These are phyloP conservation scores for Enteromius thamalakanensis DNA, from an alignment of 2,797 vertebrate genomes.

Conservation along the genomic window DNA sequence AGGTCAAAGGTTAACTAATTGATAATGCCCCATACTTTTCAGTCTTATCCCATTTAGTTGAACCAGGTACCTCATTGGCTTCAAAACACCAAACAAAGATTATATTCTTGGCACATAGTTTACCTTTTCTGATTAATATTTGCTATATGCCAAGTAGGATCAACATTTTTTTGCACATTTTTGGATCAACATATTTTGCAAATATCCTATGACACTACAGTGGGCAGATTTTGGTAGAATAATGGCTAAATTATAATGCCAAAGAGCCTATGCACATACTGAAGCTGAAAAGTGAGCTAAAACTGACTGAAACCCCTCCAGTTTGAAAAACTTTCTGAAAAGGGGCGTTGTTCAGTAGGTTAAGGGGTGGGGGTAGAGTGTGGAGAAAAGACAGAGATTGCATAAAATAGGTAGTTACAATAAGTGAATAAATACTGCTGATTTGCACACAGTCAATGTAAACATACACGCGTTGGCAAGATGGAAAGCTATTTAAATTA, in stretches of 20 bases:
- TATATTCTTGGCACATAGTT: background rate
- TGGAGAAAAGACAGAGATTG: too few species aligned
- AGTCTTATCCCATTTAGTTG: background rate
- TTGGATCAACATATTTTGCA: background rate
- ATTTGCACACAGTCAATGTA: too few species aligned
- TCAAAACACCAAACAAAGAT: background rate
- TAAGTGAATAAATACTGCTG: too few species aligned
- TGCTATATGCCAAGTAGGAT: background rate
- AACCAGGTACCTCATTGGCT: conserved; percentile 15
- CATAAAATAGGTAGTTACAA: too few species aligned
- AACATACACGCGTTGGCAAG: too few species aligned
- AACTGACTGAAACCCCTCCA: too few species aligned
- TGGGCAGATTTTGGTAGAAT: background rate
- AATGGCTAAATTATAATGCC: background rate
- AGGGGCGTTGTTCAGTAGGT: too few species aligned
- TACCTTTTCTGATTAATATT: conserved; percentile 51
- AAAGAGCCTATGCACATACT: background rate
- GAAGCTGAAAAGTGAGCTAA: background rate
- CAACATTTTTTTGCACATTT: too few species aligned
- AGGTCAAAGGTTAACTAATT: background rate
- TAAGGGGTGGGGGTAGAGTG: too few species aligned
- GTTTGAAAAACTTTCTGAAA: too few species aligned
- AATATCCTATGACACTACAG: background rate
- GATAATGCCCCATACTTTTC: background rate
- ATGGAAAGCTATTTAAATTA: too few species aligned